Percentiles rank a stretch among this genome's conserved stretches.
These are phyloP conservation scores for Eubucco bourcierii DNA, from an alignment of 2,113 vertebrate genomes.

Conservation along the genomic window DNA sequence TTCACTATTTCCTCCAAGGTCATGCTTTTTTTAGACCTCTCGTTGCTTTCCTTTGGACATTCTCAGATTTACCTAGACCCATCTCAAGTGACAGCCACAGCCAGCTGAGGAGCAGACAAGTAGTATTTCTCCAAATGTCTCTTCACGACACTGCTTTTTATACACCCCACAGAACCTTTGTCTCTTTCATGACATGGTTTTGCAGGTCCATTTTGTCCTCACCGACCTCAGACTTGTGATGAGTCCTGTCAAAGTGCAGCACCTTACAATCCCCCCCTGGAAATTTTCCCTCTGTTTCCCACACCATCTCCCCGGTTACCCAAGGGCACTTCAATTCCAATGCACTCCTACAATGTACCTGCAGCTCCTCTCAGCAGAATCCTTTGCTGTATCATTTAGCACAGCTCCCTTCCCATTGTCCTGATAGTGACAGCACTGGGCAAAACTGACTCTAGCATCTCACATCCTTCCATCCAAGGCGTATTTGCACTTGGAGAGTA, in stretches of 20 bases:
- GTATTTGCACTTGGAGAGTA: background rate
- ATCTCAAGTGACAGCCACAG: background rate
- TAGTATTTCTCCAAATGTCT: background rate
- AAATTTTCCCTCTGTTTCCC: conserved; percentile 37
- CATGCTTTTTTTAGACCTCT: conserved; percentile 33
- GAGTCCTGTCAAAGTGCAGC: conserved; percentile 25
- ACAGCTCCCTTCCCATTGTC: background rate
- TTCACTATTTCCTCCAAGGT: conserved; percentile 42
- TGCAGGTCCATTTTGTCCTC: background rate
- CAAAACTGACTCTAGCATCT: background rate
- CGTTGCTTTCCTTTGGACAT: conserved; percentile 25
- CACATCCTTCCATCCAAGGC: background rate
- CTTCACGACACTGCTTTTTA: background rate
- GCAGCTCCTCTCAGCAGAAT: background rate
- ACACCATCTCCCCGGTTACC: conserved; percentile 36
- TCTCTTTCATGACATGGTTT: background rate
- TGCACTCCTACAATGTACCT: background rate
- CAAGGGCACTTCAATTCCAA: conserved; percentile 19
- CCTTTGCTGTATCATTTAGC: background rate
- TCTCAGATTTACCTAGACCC: background rate
- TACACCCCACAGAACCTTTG: background rate
- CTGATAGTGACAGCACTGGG: background rate
- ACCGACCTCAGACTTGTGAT: conserved; percentile 3
- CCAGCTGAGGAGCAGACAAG: background rate
- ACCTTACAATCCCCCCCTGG: background rate